A percentile compares a stretch with the other conserved stretches of the same genome.
Conservation (phyloP, 2,797 vertebrate species). For the Emys orbicularis region DNA sequence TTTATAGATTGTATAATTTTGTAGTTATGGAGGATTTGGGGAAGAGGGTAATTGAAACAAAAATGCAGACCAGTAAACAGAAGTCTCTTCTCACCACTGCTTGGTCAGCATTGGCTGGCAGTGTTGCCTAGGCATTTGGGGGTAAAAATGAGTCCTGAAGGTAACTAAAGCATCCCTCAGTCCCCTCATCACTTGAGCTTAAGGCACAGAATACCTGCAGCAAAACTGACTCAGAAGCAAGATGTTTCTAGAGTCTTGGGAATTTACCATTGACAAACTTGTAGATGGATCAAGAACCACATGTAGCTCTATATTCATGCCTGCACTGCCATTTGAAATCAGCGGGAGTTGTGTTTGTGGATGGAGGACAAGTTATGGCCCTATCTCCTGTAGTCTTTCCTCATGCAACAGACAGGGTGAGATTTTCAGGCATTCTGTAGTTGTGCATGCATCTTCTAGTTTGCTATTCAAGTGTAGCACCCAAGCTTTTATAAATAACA, state of each 20-base stretch:
- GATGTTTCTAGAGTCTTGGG: background rate
- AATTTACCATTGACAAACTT: background rate
- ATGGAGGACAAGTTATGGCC: background rate
- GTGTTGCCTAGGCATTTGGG: background rate
- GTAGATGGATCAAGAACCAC: background rate
- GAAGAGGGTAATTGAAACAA: background rate
- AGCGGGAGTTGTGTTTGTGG: background rate
- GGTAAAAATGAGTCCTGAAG: background rate
- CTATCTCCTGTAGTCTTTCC: background rate
- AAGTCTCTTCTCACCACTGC: fast-evolving
- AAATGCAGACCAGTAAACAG: fast-evolving
- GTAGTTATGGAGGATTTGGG: fast-evolving
- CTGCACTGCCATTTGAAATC: fast-evolving
- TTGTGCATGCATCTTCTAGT: background rate
- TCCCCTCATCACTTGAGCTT: background rate
- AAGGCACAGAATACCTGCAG: fast-evolving
- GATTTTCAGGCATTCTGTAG: fast-evolving
- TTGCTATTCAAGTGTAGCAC: background rate
- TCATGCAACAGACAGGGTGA: background rate
- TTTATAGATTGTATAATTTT: background rate
- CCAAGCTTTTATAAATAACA: background rate
- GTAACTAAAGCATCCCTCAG: background rate
- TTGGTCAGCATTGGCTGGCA: background rate
- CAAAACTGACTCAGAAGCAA: background rate
- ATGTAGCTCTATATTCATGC: fast-evolving